Evolutionary conservation across 2,797 vertebrate species (phyloP).

Genomic region (Loriculus beryllinus): DNA sequence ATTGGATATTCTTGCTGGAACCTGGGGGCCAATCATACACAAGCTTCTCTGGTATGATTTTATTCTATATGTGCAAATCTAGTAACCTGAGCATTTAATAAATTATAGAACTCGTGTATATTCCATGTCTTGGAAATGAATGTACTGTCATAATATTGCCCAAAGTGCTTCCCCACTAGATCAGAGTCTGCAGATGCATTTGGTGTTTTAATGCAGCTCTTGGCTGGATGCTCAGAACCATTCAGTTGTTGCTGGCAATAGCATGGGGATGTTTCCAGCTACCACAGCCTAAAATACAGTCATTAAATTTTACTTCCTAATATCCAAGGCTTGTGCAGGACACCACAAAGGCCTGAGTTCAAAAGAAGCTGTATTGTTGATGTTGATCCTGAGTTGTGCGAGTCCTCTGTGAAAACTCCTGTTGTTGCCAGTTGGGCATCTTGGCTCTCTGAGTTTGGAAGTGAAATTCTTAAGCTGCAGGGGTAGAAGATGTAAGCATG

Average conservation of each 20-base stretch:
- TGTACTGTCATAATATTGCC: neutral
- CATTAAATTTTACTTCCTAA: neutral
- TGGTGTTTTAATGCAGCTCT: neutral
- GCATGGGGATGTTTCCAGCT: neutral
- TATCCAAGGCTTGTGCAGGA: neutral
- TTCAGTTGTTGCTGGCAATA: neutral
- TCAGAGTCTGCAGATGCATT: neutral
- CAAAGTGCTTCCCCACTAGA: neutral
- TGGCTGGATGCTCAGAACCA: neutral
- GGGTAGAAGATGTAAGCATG: neutral
- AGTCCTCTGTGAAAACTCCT: neutral
- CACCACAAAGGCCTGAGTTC: neutral
- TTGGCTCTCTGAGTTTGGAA: neutral
- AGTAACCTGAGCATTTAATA: neutral
- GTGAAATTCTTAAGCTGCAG: neutral
- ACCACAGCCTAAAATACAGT: neutral
- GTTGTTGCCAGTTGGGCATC: neutral
- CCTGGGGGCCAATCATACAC: neutral
- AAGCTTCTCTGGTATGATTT: neutral
- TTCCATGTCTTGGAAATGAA: neutral
- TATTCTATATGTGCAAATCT: neutral
- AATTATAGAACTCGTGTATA: neutral
- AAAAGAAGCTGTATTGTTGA: rapidly evolving
- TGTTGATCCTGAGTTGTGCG: neutral
- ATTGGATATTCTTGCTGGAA: constrained; percentile 3